These are phyloP conservation scores for Squalus acanthias DNA, from an alignment of 2,797 vertebrate genomes.

Conservation along the genomic window DNA sequence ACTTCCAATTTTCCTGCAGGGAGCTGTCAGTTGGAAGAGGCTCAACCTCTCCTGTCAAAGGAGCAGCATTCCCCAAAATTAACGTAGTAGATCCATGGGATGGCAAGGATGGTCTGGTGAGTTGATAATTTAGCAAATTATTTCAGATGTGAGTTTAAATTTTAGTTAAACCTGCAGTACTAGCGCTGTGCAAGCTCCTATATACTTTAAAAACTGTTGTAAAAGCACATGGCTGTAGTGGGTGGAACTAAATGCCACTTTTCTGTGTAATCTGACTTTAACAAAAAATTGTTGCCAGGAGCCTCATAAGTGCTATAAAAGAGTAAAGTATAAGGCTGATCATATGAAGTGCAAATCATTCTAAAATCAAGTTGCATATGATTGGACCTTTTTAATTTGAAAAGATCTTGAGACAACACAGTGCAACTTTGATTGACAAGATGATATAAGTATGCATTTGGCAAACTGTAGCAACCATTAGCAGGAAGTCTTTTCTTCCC, in stretches of 20 bases:
- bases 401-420: background rate
- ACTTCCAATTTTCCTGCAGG: constrained; percentile 54
- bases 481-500: background rate
- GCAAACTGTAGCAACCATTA: background rate
- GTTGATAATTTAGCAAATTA: background rate
- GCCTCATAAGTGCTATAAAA: background rate
- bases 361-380: background rate
- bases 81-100: constrained; percentile 79
- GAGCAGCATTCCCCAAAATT: constrained; percentile 73
- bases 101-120: constrained; percentile 88
- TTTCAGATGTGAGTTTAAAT: background rate
- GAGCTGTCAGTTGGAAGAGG: constrained; percentile 90
- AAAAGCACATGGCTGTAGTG: background rate
- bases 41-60: constrained; percentile 80
- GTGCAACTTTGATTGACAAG: background rate
- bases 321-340: background rate
- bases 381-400: background rate
- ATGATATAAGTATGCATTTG: background rate
- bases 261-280: background rate
- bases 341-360: background rate
- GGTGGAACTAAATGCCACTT: background rate
- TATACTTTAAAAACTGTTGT: background rate
- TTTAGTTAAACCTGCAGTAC: background rate
- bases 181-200: constrained; percentile 46
- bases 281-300: background rate